phyloP scores from a whole-genome alignment of 2,113 vertebrate genomes.

The Odocoileus virginianus region DNA sequence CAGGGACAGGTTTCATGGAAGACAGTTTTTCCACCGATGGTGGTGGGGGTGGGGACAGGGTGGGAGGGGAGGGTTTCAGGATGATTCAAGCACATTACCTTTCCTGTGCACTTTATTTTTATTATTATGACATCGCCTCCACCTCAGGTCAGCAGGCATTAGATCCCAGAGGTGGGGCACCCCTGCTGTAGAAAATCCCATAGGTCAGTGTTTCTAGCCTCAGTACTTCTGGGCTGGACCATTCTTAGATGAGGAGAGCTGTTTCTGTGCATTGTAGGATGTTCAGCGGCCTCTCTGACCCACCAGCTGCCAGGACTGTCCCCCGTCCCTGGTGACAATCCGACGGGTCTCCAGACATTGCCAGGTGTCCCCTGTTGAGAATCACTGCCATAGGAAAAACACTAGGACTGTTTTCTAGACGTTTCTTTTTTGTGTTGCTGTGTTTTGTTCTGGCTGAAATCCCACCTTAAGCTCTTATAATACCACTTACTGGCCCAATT shows the following conservation, averaged over 20 bases:
- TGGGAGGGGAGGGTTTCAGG: neutral
- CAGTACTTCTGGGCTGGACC: neutral
- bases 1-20: neutral
- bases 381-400: neutral
- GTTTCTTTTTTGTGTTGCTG: neutral
- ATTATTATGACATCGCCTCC: neutral
- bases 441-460: neutral
- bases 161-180: neutral
- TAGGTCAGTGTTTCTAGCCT: neutral
- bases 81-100: neutral
- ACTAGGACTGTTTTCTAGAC: neutral
- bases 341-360: neutral
- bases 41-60: neutral
- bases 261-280: neutral
- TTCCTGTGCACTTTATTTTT: neutral
- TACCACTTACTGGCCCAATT: constrained; percentile 39
- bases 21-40: neutral
- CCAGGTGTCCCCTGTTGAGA: neutral
- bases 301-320: too few species aligned
- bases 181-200: neutral
- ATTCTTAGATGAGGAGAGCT: neutral
- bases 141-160: neutral
- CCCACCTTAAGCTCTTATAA: constrained; percentile 21
- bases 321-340: neutral
- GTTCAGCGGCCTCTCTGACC: neutral